Evolutionary conservation across 2,113 vertebrate genomes (phyloP), one percentile per base, ranked within the genome.

Genomic region (Numenius arquata): DNA sequence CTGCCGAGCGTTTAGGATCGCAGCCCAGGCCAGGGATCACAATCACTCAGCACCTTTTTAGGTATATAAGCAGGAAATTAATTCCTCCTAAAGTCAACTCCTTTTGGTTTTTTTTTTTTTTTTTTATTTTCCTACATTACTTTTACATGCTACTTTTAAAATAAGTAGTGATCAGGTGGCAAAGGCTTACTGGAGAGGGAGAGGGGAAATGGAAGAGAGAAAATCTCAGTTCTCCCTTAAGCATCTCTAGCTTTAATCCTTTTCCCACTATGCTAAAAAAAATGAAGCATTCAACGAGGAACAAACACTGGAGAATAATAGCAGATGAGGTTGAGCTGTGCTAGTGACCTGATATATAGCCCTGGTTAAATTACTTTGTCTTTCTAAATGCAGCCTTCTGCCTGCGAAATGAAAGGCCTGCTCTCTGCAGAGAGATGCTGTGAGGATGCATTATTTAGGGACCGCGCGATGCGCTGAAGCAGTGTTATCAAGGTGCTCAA

Each of bases 381-480:
- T 59, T 63, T 58, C 50, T n/a, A 45, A 45, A 65, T 2, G 36
- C 50, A 52, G 43, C 32, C 63, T 45, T 19, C 77, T 36, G 76
- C 62, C 70, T 30, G 70, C 4, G 23, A 26, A 50, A 29, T 1
- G 41, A 12, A 32, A 41, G 0, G 12, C n/a, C 38, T 13, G n/a
- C 61, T 19, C 40, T 34, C 76, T n/a, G 76, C 71, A 21, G 63
- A 26, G 36, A 26, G 48, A 4, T 27, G 17, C 16, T 32, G 25
- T 0, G 29, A 66, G 58, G 85, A 59, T 14, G 52, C 34, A 11
- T 59, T 26, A 40, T 38, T 36, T 41, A 65, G 25, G 43, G 11
- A 52, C 15, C 2, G 0, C 0, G 3, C 40, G 23, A 27, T 4
- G 3, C 3, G 8, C 52, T 0, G 2, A 18, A 26, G 45, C 5